Percentiles rank a stretch among this genome's conserved stretches.
These are phyloP conservation scores for Nibea albiflora DNA, from an alignment of 2,113 vertebrate genomes.

Conservation along the genomic window DNA sequence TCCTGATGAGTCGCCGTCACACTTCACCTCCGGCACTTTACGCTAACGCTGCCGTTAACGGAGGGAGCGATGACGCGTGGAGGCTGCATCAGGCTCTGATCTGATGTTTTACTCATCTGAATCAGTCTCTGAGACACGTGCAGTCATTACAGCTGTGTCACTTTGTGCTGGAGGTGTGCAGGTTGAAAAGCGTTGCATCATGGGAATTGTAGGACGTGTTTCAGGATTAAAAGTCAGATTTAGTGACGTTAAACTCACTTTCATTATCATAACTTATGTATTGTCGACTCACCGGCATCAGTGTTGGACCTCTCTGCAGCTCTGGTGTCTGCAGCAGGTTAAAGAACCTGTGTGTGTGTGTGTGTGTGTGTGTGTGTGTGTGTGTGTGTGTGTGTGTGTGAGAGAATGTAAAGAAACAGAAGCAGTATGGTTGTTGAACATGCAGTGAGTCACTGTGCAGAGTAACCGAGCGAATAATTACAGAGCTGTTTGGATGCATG, in stretches of 20 bases:
- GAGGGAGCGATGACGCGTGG: neutral
- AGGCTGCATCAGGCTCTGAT: neutral
- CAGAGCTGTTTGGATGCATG: neutral
- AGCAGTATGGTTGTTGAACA: neutral
- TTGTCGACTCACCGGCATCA: too few species aligned
- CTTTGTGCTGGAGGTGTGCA: too few species aligned
- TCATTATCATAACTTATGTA: too few species aligned
- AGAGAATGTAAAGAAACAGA: neutral
- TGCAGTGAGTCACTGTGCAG: constrained; percentile 29
- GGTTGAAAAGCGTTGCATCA: neutral
- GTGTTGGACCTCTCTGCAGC: too few species aligned
- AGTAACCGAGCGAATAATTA: constrained; percentile 7
- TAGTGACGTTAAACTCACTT: too few species aligned
- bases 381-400: too few species aligned
- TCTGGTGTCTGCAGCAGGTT: too few species aligned
- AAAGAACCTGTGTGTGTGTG: too few species aligned
- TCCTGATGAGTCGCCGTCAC: constrained; percentile 30
- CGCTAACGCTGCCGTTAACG: constrained; percentile 28
- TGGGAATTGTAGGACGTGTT: neutral
- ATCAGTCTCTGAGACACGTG: neutral
- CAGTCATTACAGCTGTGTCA: neutral
- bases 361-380: too few species aligned
- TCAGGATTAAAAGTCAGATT: too few species aligned
- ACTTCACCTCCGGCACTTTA: constrained; percentile 28
- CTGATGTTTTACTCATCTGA: neutral